Conservation (phyloP, 2,888 invertebrate genomes). For the Smittia sp. region DNA sequence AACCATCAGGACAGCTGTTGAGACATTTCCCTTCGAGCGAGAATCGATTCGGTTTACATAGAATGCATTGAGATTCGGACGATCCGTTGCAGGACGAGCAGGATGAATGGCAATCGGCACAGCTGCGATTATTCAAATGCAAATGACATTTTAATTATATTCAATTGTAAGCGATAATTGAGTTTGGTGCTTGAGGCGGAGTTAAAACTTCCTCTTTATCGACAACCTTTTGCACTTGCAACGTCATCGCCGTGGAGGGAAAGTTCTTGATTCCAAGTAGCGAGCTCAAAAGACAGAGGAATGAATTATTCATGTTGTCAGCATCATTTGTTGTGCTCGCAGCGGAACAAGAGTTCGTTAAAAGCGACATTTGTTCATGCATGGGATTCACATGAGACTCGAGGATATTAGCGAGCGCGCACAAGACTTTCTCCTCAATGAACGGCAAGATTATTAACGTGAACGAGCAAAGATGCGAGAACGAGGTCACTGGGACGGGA, state of each 20-base stretch:
- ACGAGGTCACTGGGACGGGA: neutral
- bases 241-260: neutral
- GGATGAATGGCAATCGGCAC: constrained; percentile 72
- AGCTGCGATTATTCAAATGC: constrained; percentile 54
- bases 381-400: neutral
- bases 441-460: neutral
- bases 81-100: constrained; percentile 80
- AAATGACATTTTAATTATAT: constrained; percentile 1
- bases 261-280: neutral
- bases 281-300: neutral
- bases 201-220: neutral
- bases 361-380: neutral
- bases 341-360: too few species aligned
- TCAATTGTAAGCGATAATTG: neutral
- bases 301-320: neutral
- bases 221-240: too few species aligned
- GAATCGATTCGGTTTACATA: constrained; percentile 71
- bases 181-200: neutral
- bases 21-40: constrained; percentile 71
- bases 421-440: neutral
- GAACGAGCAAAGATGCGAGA: neutral
- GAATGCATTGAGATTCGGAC: constrained; percentile 74
- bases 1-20: constrained; percentile 68
- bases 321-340: too few species aligned
- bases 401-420: neutral